Evolutionary conservation across 2,113 vertebrate genomes (phyloP), one percentile per base, ranked within the genome.

Genomic region (Austrofundulus limnaeus): DNA sequence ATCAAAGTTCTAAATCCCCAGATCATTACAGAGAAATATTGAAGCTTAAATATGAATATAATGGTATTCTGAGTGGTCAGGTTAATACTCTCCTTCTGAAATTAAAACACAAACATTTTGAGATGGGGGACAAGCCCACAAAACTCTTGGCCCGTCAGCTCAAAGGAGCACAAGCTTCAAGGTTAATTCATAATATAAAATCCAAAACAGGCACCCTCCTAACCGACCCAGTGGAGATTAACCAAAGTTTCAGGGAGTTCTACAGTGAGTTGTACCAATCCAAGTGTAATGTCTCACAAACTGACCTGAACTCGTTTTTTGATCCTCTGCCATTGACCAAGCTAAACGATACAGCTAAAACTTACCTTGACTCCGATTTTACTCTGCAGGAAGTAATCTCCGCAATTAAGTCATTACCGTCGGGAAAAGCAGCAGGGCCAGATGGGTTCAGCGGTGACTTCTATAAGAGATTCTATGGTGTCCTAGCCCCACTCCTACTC

Each of bases 21-120:
- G 17, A 51, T 9, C 21, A 51, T 6, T 51, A 51, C 11, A 42
- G n/a, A 10, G 21, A 51, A 25, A 42, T 62, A 51, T 10, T 62
- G 37, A 51, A 42, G 13, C 23, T 62, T 28, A 51, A 51, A 28
- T 51, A 28, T 19, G 1, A 51, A 28, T 51, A 42, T 28, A 62
- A 51, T 42, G 16, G 23, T 11, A 51, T 42, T 15, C 0, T 62
- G 47, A 42, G 0, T 5, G 2, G 3, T 13, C 37, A 51, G 38
- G 37, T 28, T 19, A 51, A 47, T 12, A 42, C 24, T 12, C 13
- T 19, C 5, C 47, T 42, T 41, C 14, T 23, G 2, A 62, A 20
- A 34, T 7, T 43, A 28, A 1, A 1, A 34, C 61, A 64, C 10
- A 63, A 23, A 19, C 39, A 45, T 31, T 45, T 43, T 34, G 61